phyloP scores from a whole-genome alignment of 2,888 invertebrate genomes.

The Oligia latruncula region DNA sequence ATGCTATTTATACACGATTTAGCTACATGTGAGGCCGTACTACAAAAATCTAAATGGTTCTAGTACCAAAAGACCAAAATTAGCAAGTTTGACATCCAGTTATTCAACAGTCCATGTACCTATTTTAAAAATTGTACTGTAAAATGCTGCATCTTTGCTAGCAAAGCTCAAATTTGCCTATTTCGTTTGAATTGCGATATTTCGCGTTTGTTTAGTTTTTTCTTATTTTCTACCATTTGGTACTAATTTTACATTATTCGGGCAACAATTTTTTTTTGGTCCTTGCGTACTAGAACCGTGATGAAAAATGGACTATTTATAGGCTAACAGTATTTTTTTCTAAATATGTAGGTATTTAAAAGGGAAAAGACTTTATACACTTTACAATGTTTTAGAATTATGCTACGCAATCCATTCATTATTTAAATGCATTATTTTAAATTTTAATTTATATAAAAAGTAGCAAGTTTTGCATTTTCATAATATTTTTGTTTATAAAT shows the following conservation, averaged over 20 bases:
- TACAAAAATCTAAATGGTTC: slow-evolving; percentile 51
- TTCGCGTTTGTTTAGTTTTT: not conserved
- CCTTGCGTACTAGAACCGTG: slow-evolving; percentile 27
- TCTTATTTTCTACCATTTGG: not conserved
- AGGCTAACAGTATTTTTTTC: slow-evolving; percentile 50
- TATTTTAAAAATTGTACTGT: not conserved
- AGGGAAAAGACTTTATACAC: slow-evolving; percentile 78
- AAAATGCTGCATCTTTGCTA: not conserved
- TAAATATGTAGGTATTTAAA: slow-evolving; percentile 56
- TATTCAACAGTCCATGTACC: not conserved
- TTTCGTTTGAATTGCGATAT: not conserved
- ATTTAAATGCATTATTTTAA: slow-evolving; percentile 70
- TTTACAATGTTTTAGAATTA: slow-evolving; percentile 89
- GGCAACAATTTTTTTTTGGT: not conserved
- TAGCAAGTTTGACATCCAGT: not conserved
- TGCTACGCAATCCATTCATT: slow-evolving; percentile 84
- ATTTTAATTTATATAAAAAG: slow-evolving; percentile 51
- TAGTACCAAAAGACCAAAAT: slow-evolving; percentile 32
- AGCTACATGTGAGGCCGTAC: slow-evolving; percentile 58
- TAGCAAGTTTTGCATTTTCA: slow-evolving; percentile 39
- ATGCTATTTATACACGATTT: slow-evolving; percentile 53
- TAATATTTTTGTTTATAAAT: slow-evolving; percentile 35
- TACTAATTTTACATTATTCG: not conserved
- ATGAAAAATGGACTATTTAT: slow-evolving; percentile 41
- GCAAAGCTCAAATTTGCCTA: not conserved